Evolutionary conservation across 2,888 invertebrate genomes (phyloP), one percentile per base, ranked within the genome.

Genomic region (Xestia xanthographa): DNA sequence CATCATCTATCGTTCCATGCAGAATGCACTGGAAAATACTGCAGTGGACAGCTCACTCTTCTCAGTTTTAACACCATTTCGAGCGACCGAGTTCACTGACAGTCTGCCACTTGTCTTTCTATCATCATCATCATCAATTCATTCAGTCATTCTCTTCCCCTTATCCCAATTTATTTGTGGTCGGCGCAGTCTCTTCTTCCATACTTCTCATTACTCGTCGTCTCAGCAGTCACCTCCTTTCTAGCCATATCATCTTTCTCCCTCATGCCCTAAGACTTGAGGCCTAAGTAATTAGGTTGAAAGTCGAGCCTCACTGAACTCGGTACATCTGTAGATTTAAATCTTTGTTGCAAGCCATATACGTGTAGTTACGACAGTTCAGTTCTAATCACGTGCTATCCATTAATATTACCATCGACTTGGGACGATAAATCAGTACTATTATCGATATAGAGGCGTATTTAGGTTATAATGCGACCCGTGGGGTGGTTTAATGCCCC

Each of bases 381-480:
- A 62, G 75, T 74, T 78, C 84, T 87, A 86, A 86, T 86, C 88
- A 86, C 86, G 80, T 86, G 65, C 66, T 48, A 56, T 68, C 85
- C 80, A 88, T 89, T 89, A 88, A 88, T 89, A 88, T 82, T 77
- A 83, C 66, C 78, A 85, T 85, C 85, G 84, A 87, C 87, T 85
- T 79, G 86, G 83, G 85, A 81, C 88, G 58, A 89, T 89, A 89
- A 89, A 89, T 89, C 89, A 86, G 73, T 68, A 71, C 71, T 85
- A 89, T 87, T 87, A 88, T 85, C 85, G 83, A 85, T 83, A 74
- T 82, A 72, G 72, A 76, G 77, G 73, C 84, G 80, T 85, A 83
- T 88, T 89, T 89, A 84, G 87, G 83, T 80, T 78, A 79, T 88
- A 85, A 88, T 82, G 81, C 65, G 79, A 71, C 88, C 83, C 86